These are phyloP conservation scores for Parotia lawesii DNA, from an alignment of 2,113 vertebrate genomes.

Conservation along the genomic window DNA sequence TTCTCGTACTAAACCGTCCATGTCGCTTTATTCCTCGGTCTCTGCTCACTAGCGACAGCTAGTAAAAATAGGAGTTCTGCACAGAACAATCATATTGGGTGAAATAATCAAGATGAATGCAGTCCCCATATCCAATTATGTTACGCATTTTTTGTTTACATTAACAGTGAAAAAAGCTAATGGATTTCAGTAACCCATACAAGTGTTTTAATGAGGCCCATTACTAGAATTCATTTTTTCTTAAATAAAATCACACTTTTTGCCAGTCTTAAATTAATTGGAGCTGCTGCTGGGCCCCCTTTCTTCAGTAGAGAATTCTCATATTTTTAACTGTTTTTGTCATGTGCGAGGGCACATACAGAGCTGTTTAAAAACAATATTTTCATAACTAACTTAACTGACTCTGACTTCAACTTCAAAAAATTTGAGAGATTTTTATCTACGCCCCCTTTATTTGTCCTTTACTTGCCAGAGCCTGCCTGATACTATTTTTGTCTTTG, in stretches of 20 bases:
- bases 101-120: background rate
- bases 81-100: background rate
- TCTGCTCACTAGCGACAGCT: background rate
- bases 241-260: background rate
- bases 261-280: background rate
- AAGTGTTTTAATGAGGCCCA: background rate
- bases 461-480: background rate
- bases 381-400: background rate
- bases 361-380: background rate
- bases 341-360: background rate
- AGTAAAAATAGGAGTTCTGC: background rate
- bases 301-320: background rate
- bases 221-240: background rate
- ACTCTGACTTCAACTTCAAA: background rate
- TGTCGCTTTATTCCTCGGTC: no score
- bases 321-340: background rate
- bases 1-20: no score
- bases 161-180: background rate
- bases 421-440: background rate
- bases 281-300: background rate
- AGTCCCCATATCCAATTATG: background rate
- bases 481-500: slow-evolving; percentile 27
- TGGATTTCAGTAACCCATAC: background rate
- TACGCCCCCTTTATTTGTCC: background rate
- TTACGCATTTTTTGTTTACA: background rate